phyloP scores from a whole-genome alignment of 2,888 invertebrate genomes.

The Horisme vitalbata region DNA sequence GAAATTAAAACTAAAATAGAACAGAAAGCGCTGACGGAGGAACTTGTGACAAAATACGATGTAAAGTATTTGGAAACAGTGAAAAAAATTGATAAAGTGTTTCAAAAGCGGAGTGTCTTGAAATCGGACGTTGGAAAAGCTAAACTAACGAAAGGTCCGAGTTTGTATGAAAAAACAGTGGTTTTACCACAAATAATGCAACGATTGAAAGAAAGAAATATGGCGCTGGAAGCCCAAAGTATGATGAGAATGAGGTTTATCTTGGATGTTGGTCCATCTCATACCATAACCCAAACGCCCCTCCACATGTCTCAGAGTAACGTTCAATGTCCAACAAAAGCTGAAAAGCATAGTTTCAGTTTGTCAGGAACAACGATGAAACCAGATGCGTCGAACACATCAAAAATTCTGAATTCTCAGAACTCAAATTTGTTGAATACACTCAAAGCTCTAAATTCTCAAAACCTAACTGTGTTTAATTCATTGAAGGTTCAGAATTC shows the following conservation, averaged over 20 bases:
- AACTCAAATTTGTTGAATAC: no score
- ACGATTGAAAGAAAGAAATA: constrained; percentile 34
- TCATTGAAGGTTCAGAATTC: no score
- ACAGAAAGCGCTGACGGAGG: constrained; percentile 9
- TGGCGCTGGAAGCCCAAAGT: constrained; percentile 18
- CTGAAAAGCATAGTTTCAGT: no score
- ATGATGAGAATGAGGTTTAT: constrained; percentile 25
- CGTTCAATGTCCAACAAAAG: no score
- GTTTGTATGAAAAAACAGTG: constrained; percentile 44
- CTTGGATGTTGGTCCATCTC: constrained; percentile 21
- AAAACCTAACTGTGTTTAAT: no score
- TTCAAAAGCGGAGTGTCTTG: constrained; percentile 34
- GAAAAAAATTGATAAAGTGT: constrained; percentile 41
- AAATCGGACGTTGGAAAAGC: constrained; percentile 34
- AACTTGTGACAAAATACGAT: constrained; percentile 20
- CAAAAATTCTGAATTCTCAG: no score
- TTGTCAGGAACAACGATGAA: no score
- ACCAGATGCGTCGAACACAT: neutral
- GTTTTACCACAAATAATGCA: constrained; percentile 47
- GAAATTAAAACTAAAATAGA: constrained; percentile 3
- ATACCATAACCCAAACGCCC: neutral
- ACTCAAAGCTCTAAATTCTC: no score
- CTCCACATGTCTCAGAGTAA: no score
- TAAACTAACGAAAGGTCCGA: constrained; percentile 45
- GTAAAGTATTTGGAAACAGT: constrained; percentile 31